Base-by-base conservation (phyloP, 2,113 vertebrate genomes). In the Elephas maximus region DNA sequence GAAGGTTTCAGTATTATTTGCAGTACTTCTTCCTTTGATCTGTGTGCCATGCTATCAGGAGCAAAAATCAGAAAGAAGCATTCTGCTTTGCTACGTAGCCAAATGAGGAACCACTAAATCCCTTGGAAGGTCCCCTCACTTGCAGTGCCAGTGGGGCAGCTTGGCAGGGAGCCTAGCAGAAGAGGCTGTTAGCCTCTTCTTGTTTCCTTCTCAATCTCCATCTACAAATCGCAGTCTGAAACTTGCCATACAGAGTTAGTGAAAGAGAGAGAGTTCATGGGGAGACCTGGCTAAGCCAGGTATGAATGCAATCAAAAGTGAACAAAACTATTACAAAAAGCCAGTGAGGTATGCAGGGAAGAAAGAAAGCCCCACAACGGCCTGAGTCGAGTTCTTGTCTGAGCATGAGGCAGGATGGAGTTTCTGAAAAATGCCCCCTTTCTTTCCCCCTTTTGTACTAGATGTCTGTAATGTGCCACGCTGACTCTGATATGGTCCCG, bases 21-120 rank as follows among this genome's bases (percentile, higher is more conserved):
- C 88, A 96, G 63, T 67, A 2, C 44, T 86, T 76, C 3, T 53
- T 85, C 78, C 57, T 97, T 95, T 96, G 90, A 97, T 96, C 85
- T 93, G 51, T 17, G 91, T 77, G 91, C 95, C 93, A 67, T 41
- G 57, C 93, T 96, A 81, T 96, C 96, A 80, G 78, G n/a, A 80
- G 82, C 69, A 80, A 82, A 96, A 89, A 97, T 97, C 95, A 89
- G 77, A 93, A 90, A 44, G 89, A 65, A 80, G 76, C 60, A 60
- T 60, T 94, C 83, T 30, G 74, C 86, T 96, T 92, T 93, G 89
- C 93, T 94, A n/a, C 0, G 0, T 45, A 44, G 62, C 92, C 96
- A 95, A 95, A 84, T 21, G 84, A 89, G 69, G 88, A 96, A 65
- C 51, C 85, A 51, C 71, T 69, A 30, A 93, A 60, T 91, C 76